Evolutionary conservation across 2,113 vertebrate species (phyloP).

Genomic region (Corapipo altera): DNA sequence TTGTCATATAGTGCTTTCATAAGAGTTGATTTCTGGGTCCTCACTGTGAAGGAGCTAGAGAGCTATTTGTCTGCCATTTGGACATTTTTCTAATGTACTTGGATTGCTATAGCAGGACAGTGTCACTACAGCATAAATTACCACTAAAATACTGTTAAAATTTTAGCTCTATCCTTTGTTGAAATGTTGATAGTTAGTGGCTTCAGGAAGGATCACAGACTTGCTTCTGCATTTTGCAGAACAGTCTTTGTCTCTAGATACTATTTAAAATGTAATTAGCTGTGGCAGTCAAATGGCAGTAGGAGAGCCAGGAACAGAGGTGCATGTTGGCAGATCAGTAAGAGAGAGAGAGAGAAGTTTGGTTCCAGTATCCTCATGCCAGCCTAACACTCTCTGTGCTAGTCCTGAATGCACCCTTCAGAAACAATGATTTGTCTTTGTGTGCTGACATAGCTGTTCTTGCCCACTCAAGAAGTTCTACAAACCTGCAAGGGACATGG

Average conservation of each 20-base stretch:
- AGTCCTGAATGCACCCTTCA: background rate
- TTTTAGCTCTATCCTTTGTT: background rate
- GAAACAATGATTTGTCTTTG: background rate
- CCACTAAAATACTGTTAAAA: background rate
- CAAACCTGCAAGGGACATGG: background rate
- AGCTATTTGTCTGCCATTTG: background rate
- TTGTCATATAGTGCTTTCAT: background rate
- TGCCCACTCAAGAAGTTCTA: constrained; percentile 44
- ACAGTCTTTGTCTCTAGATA: background rate
- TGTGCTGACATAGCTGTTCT: background rate
- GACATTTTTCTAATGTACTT: background rate
- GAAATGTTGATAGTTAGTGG: background rate
- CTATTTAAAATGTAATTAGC: background rate
- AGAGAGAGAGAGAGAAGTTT: background rate
- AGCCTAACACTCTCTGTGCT: background rate
- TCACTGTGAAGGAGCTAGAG: background rate
- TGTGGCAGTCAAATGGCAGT: background rate
- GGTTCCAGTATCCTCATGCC: background rate
- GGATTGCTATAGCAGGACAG: background rate
- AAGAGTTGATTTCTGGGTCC: background rate
- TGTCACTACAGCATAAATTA: background rate
- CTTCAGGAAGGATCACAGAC: background rate
- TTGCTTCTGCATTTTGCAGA: background rate
- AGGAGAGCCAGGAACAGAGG: background rate
- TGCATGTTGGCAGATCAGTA: background rate